Evolutionary conservation across 1,140 invertebrate genomes (phyloP), one percentile per base, ranked within the genome.

Genomic region (Cardiocondyla obscurior): DNA sequence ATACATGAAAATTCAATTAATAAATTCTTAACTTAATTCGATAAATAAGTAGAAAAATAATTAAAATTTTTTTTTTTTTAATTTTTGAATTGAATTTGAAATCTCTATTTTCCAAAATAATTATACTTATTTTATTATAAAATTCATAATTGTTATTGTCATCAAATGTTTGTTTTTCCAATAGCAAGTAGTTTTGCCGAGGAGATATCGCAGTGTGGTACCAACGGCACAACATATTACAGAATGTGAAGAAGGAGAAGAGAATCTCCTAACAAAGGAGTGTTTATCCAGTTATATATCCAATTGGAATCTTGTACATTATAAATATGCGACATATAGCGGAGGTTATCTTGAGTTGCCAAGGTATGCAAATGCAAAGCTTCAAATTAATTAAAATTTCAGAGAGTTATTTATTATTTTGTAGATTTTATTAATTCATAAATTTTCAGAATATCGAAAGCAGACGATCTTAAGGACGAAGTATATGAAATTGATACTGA

Each of bases 401-500:
- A 51, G 10, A 46, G 16, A 62, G 16, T 42, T n/a, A 16, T 36
- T 0, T 28, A 8, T 76, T 62, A 25, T 67, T 44, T 46, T 55
- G 5, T 53, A 67, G 25, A 79, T 14, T 7, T 19, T 36, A 46
- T 25, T 58, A 58, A 73, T 73, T 77, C 0, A 67, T 55, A 10
- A 88, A 85, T 85, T 92, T 92, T 72, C 86, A 96, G 96, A 92
- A 94, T 96, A 88, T 92, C 95, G 83, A 95, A 95, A 89, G 92
- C 93, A 44, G 86, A 96, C 90, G 94, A 96, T 82, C 93, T 98
- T 5, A 96, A 96, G 90, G 97, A 98, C 93, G 97, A 98, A 92
- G 94, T 97, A 0, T 98, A 97, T 90, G 97, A 98, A 94, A 96
- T 97, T 82, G 98, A 99, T 94, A 96, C 97, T 5, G 98, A 98